A percentile compares a stretch with the other conserved stretches of the same genome.
phyloP scores from a whole-genome alignment of 1,140 invertebrate species.

The Probaryconus sp. region DNA sequence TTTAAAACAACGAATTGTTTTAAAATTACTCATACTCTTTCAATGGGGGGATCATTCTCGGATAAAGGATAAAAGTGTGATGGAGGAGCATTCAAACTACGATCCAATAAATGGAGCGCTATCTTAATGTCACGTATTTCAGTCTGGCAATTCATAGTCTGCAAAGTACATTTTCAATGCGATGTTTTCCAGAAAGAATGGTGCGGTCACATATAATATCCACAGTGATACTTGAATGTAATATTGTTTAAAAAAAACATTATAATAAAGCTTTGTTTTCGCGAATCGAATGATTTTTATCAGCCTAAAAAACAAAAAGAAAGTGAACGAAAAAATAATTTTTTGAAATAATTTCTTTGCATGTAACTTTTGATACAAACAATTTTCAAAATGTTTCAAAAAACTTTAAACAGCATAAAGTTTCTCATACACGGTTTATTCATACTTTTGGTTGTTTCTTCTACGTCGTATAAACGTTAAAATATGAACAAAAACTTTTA shows the following conservation, averaged over 20 bases:
- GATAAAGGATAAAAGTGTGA: slow-evolving; percentile 34
- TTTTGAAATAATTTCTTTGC: no score
- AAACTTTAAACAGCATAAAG: no score
- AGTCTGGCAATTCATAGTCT: slow-evolving; percentile 29
- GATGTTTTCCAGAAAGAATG: slow-evolving; percentile 23
- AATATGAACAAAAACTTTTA: no score
- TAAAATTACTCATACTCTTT: slow-evolving; percentile 20
- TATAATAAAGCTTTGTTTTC: neutral
- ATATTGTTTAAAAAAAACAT: slow-evolving; percentile 23
- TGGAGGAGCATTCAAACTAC: slow-evolving; percentile 41
- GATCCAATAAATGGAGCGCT: slow-evolving; percentile 40
- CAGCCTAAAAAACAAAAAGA: no score
- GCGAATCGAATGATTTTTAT: no score
- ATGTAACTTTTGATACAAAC: no score
- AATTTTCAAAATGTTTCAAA: no score
- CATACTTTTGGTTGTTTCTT: no score
- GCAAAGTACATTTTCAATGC: slow-evolving; percentile 26
- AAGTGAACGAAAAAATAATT: no score
- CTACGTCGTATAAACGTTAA: no score
- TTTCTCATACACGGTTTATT: no score
- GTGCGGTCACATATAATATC: slow-evolving; percentile 19
- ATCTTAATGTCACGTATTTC: slow-evolving; percentile 42
- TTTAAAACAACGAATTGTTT: slow-evolving; percentile 17
- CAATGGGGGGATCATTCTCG: slow-evolving; percentile 32
- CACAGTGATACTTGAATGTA: slow-evolving; percentile 4